Percentiles rank a stretch among this genome's conserved stretches.
These are phyloP conservation scores for Amphiura filiformis DNA, from an alignment of 35 echinoderm and acorn worm genomes.

Conservation along the genomic window DNA sequence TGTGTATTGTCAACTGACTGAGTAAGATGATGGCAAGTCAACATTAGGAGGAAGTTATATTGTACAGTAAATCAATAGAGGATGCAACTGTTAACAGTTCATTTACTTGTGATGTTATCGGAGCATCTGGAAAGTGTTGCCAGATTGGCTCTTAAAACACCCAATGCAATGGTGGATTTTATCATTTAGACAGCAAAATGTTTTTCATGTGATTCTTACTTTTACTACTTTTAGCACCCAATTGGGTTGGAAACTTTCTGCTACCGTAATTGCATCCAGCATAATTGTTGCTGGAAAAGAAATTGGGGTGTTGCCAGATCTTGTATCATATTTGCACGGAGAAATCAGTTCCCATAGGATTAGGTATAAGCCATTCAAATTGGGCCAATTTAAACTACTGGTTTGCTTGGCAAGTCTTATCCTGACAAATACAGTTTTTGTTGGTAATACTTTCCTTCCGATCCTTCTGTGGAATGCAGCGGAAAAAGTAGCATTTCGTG, in stretches of 20 bases:
- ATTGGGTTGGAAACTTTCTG: too few relatives aligned
- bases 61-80: conserved; percentile 6
- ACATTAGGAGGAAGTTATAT: neutral
- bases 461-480: too few relatives aligned
- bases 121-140: neutral
- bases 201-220: too few relatives aligned
- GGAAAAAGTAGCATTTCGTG: too few relatives aligned
- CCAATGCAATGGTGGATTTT: too few relatives aligned
- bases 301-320: neutral
- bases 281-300: too few relatives aligned
- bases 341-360: neutral
- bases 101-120: neutral
- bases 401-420: neutral
- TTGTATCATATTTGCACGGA: neutral
- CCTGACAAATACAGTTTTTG: neutral
- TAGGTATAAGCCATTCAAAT: neutral
- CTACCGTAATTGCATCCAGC: too few relatives aligned
- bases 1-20: neutral
- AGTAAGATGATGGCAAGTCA: neutral
- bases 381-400: neutral
- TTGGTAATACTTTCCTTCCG: conserved; percentile 5
- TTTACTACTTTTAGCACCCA: too few relatives aligned
- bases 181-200: too few relatives aligned
- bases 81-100: conserved; percentile 14
- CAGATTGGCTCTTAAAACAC: neutral